A percentile compares a stretch with the other conserved stretches of the same genome.
Evolutionary conservation across 2,888 invertebrate species (phyloP).

Genomic region (Amiota communis): DNA sequence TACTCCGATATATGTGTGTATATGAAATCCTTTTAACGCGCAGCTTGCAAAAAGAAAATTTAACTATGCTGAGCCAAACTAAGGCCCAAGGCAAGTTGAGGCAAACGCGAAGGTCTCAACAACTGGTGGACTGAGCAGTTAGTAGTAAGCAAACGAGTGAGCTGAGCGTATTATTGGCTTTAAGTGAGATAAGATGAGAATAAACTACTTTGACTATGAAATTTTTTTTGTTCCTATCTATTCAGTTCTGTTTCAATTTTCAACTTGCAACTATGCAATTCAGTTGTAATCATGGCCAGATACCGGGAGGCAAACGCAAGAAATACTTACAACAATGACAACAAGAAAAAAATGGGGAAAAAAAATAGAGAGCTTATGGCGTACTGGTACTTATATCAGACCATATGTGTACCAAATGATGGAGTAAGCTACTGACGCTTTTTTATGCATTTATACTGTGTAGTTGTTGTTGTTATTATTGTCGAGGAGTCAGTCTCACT

Average conservation of each 20-base stretch:
- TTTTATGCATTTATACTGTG: conserved; percentile 13
- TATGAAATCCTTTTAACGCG: conserved; percentile 41
- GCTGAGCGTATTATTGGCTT: conserved; percentile 63
- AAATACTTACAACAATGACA: background rate
- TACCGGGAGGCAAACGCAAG: conserved; percentile 36
- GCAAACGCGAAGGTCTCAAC: no score
- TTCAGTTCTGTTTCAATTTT: background rate
- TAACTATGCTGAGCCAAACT: background rate
- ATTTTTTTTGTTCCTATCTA: background rate
- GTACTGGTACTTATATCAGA: background rate
- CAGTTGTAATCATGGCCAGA: conserved; percentile 13
- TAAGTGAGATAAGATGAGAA: conserved; percentile 64
- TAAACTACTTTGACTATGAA: conserved; percentile 60
- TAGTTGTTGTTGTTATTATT: conserved; percentile 11
- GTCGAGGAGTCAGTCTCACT: background rate
- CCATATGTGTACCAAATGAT: conserved; percentile 32
- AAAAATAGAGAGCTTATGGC: conserved; percentile 4
- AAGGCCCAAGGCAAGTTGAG: background rate
- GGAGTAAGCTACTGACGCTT: background rate
- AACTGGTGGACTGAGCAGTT: background rate
- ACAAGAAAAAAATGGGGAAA: background rate
- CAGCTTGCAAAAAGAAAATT: conserved; percentile 34
- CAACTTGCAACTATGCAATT: no score
- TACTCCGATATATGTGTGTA: background rate
- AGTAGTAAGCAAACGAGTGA: background rate